These are phyloP conservation scores for Rhegmatorhina hoffmannsi DNA, from an alignment of 2,113 vertebrate genomes.

Conservation along the genomic window DNA sequence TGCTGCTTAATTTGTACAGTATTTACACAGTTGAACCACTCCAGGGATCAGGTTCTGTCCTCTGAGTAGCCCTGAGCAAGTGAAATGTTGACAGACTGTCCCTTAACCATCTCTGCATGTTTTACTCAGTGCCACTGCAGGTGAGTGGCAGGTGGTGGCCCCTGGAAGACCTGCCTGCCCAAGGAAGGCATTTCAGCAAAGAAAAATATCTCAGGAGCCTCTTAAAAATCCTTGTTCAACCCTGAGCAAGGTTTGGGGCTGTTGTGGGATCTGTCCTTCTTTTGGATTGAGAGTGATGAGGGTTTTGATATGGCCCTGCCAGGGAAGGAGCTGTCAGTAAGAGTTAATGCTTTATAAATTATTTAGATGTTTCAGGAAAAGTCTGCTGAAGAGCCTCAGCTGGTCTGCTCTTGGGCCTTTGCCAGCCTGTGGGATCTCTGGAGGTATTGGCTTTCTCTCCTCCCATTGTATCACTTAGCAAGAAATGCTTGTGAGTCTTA, in stretches of 20 bases:
- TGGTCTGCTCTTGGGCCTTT: conserved; percentile 1
- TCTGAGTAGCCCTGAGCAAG: not conserved
- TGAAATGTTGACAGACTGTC: not conserved
- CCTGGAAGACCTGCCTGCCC: not conserved
- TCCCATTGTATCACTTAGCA: not conserved
- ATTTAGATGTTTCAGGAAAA: conserved; percentile 49
- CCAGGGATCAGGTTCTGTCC: not conserved
- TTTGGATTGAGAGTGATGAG: not conserved
- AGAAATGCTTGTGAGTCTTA: not conserved
- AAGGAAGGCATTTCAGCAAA: not conserved
- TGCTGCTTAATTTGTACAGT: not conserved
- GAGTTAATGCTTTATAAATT: conserved; percentile 57
- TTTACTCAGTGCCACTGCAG: not conserved
- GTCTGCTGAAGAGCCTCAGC: not conserved
- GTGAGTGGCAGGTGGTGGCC: not conserved
- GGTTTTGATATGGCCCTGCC: not conserved
- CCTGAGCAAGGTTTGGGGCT: not conserved
- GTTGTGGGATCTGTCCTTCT: not conserved
- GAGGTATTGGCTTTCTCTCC: conserved; percentile 15
- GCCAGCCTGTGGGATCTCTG: conserved; percentile 38
- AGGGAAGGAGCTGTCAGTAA: conserved; percentile 25
- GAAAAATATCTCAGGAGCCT: not conserved
- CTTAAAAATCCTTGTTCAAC: not conserved
- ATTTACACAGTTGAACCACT: not conserved
- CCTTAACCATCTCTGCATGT: not conserved